Evolutionary conservation across 2,113 vertebrate genomes (phyloP).

Genomic region (Lontra canadensis): DNA sequence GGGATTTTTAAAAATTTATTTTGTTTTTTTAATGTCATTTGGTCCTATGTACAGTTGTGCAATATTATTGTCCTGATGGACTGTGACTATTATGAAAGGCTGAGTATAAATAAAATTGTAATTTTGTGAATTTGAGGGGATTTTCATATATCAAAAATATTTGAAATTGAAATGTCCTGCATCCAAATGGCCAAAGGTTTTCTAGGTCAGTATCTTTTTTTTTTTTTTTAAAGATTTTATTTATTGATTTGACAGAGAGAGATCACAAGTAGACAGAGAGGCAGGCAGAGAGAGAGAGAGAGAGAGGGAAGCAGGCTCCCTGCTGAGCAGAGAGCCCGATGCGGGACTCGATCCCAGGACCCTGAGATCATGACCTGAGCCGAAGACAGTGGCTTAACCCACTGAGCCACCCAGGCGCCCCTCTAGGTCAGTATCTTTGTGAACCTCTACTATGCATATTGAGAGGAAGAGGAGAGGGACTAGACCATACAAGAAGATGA

Average conservation of each 20-base stretch:
- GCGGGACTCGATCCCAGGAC: too few species aligned
- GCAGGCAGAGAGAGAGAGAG: too few species aligned
- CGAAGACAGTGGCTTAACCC: too few species aligned
- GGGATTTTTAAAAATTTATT: background rate
- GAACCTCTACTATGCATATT: background rate
- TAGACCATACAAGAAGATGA: background rate
- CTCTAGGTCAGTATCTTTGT: background rate
- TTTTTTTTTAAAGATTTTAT: too few species aligned
- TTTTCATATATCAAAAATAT: slow-evolving; percentile 28
- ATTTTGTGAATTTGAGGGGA: slow-evolving; percentile 41
- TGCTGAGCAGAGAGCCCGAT: too few species aligned
- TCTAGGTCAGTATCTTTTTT: background rate
- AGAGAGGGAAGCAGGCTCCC: too few species aligned
- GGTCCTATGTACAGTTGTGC: background rate
- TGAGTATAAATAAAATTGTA: slow-evolving; percentile 13
- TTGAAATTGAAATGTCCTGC: slow-evolving; percentile 37
- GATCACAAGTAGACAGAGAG: too few species aligned
- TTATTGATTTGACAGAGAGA: too few species aligned
- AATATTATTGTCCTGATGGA: slow-evolving; percentile 15
- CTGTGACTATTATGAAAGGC: slow-evolving; percentile 9
- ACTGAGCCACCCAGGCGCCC: too few species aligned
- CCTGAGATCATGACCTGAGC: too few species aligned
- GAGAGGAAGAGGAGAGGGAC: background rate
- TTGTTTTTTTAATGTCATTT: background rate
- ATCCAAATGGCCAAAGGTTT: background rate